phyloP scores from a whole-genome alignment of 2,797 vertebrate genomes.

The Mormyrus hasselquistii region DNA sequence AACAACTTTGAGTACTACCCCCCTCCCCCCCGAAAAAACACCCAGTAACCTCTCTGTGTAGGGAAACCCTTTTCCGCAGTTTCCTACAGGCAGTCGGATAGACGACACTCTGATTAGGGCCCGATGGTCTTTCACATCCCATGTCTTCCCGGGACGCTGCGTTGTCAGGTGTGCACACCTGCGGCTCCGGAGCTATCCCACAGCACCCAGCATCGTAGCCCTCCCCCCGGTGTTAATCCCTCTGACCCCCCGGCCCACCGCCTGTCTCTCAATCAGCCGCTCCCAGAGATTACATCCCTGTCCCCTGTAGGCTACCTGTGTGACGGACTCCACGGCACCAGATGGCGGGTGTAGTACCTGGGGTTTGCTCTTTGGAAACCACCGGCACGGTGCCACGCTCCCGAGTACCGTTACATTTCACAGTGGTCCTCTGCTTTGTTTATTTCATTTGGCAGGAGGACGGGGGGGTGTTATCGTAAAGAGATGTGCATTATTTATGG shows the following conservation, averaged over 20 bases:
- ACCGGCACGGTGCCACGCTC: neutral
- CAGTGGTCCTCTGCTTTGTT: neutral
- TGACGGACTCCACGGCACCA: slow-evolving; percentile 1
- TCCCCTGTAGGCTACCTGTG: slow-evolving; percentile 14
- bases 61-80: neutral
- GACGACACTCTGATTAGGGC: neutral
- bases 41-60: neutral
- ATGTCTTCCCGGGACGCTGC: neutral
- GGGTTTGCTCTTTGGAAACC: slow-evolving; percentile 4
- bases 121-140: neutral
- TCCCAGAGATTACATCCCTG: slow-evolving; percentile 22
- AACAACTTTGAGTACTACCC: neutral
- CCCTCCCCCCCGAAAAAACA: neutral
- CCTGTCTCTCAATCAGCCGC: slow-evolving; percentile 8
- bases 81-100: neutral
- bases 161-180: slow-evolving; percentile 16
- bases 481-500: slow-evolving; percentile 7
- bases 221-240: slow-evolving; percentile 15
- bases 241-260: slow-evolving; percentile 4
- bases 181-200: slow-evolving; percentile 2
- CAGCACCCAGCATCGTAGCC: neutral
- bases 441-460: neutral
- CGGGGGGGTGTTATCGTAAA: neutral
- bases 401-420: neutral
- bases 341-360: slow-evolving; percentile 7